Evolutionary conservation across 64 coral and sea anemone species (phyloP), one percentile per base, ranked within the genome.

Genomic region (Montipora efflorescens): DNA sequence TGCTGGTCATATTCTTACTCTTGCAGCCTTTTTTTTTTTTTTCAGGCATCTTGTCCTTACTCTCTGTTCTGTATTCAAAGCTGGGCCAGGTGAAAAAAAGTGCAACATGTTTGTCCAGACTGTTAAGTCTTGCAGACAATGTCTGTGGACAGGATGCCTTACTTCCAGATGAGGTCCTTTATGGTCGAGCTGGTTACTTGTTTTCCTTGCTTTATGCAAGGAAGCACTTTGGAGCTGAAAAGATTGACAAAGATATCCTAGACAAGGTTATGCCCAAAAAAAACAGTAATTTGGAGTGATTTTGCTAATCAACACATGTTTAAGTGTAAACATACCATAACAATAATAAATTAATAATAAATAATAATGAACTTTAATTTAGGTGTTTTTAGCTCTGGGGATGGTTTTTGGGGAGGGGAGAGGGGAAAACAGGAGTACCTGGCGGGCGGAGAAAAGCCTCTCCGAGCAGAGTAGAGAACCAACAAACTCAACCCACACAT

Each of bases 151-250:
- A 75, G 15, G 98, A 99, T 79, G 79, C 20, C 10, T 92, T 92
- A 18, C 46, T 99, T 16, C 98, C 98, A 57, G 93, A 99, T 82
- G 98, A 99, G 89, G 79, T 99, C 46, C 79, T 99, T 48, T 99
- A 96, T 87, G 98, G 98, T 48, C 87, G 98, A 82, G 89, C 98
- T 75, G 98, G 98, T 1, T 99, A 96, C 50, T 72, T 99, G 16
- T 99, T 96, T 79, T 79, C 97, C 57, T 80, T 98, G 49, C 48
- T 96, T 47, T 96, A 88, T 96, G 88, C 94, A 13, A 91, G 96
- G 69, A 70, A 90, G 5, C 86, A 94, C 23, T 64, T 98, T 49
- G 97, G 94, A 21, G 75, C 76, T 49, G 94, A 94, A 18, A 94
- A 83, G 81, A 94, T 98, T 25, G 52, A 87, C 45, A 5, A 44